These are phyloP conservation scores for Dorcus parallelipipedus DNA, from an alignment of 2,888 invertebrate genomes.

Conservation along the genomic window DNA sequence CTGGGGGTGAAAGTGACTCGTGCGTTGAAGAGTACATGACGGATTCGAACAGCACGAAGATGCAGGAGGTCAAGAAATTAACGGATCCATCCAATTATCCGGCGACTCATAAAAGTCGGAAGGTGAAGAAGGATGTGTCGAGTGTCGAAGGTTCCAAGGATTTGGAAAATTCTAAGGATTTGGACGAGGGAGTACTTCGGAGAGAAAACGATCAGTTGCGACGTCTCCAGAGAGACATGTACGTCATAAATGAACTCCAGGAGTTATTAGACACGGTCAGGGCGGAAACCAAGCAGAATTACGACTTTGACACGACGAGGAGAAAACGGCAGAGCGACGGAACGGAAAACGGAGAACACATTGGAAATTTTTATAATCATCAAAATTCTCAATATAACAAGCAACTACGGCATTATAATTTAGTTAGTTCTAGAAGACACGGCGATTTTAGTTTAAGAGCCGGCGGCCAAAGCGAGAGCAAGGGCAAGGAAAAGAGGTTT, in stretches of 20 bases:
- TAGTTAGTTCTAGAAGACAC: background rate
- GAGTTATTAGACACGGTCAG: conserved; percentile 22
- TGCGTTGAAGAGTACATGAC: no score
- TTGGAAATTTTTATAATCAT: conserved; percentile 15
- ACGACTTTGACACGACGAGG: background rate
- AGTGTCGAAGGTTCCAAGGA: no score
- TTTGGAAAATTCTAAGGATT: no score
- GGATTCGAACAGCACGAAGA: no score
- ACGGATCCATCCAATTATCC: no score
- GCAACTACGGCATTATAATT: background rate
- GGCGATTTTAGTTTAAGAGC: background rate
- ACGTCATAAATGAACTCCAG: conserved; percentile 26
- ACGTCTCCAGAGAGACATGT: conserved; percentile 27
- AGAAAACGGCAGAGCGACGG: conserved; percentile 1
- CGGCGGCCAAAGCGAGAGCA: background rate
- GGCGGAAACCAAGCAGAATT: conserved; percentile 5
- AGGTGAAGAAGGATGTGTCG: no score
- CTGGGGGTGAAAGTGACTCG: no score
- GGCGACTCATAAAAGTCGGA: no score
- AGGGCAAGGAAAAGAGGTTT: conserved; percentile 16
- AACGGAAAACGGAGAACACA: background rate
- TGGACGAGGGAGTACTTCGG: no score
- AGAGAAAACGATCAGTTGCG: conserved; percentile 2
- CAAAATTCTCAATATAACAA: conserved; percentile 19
- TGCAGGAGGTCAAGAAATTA: no score